A percentile compares a stretch with the other conserved stretches of the same genome.
These are phyloP conservation scores for Vanacampus margaritifer DNA, from an alignment of 2,113 vertebrate genomes.

Conservation along the genomic window DNA sequence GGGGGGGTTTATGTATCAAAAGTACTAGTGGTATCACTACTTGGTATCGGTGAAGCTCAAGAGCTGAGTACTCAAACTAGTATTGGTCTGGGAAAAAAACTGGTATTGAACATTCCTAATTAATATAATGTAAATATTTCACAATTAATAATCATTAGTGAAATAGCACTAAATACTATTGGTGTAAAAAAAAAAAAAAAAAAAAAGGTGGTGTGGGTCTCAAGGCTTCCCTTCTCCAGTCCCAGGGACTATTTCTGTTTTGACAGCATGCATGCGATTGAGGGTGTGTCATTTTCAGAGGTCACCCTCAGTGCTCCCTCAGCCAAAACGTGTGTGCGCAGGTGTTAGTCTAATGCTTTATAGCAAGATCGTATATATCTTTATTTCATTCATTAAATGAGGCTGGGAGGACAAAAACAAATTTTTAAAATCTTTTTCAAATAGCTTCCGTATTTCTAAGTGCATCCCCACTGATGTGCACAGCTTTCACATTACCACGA, in stretches of 20 bases:
- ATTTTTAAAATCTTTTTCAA: background rate
- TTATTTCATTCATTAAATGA: background rate
- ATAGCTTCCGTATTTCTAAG: background rate
- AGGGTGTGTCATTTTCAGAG: background rate
- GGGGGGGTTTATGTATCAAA: too few relatives aligned
- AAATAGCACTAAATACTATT: background rate
- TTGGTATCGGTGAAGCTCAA: too few relatives aligned
- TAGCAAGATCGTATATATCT: background rate
- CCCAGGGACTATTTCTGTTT: background rate
- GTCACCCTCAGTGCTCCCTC: background rate
- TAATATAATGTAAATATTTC: background rate
- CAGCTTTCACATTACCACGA: background rate
- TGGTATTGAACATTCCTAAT: too few relatives aligned
- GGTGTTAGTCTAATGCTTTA: background rate
- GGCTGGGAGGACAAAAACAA: too few relatives aligned
- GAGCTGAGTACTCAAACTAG: too few relatives aligned
- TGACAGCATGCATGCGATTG: background rate
- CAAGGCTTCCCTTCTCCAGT: background rate
- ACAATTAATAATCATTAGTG: background rate
- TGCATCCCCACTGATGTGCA: background rate
- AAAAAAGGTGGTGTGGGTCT: background rate
- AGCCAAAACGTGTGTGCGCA: background rate
- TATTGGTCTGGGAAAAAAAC: too few relatives aligned
- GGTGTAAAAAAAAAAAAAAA: background rate
- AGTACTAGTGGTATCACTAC: too few relatives aligned